A percentile compares a stretch with the other conserved stretches of the same genome.
phyloP scores from a whole-genome alignment of 2,113 vertebrate species.

The Labrus mixtus region DNA sequence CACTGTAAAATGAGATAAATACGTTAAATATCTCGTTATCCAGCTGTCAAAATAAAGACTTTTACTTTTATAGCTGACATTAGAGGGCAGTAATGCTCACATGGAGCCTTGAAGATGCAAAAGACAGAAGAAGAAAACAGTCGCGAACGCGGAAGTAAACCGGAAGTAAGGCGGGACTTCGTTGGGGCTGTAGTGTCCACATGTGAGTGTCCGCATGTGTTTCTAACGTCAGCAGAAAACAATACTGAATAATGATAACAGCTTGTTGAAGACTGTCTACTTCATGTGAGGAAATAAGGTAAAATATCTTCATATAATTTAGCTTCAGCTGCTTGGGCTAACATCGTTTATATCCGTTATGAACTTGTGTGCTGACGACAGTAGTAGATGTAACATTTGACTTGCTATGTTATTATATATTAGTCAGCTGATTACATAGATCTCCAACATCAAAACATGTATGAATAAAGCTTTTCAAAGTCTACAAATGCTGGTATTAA shows the following conservation, averaged over 20 bases:
- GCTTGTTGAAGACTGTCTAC: background rate
- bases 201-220: slow-evolving; percentile 9
- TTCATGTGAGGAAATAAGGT: background rate
- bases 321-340: background rate
- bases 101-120: accelerated
- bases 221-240: background rate
- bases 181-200: background rate
- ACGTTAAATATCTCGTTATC: no score
- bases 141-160: background rate
- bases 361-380: no score
- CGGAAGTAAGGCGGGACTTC: background rate
- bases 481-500: no score
- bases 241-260: background rate
- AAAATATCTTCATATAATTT: background rate
- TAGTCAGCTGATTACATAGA: no score
- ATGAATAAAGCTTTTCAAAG: no score
- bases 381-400: no score
- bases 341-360: background rate
- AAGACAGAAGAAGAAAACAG: slow-evolving; percentile 1
- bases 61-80: background rate
- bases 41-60: background rate
- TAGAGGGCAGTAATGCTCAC: slow-evolving; percentile 4
- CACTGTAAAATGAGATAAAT: no score
- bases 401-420: no score
- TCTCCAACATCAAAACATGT: background rate